Percentiles rank a stretch among this genome's conserved stretches.
Conservation (phyloP, 2,888 invertebrate genomes). For the Nipponacmea schrenckii region DNA sequence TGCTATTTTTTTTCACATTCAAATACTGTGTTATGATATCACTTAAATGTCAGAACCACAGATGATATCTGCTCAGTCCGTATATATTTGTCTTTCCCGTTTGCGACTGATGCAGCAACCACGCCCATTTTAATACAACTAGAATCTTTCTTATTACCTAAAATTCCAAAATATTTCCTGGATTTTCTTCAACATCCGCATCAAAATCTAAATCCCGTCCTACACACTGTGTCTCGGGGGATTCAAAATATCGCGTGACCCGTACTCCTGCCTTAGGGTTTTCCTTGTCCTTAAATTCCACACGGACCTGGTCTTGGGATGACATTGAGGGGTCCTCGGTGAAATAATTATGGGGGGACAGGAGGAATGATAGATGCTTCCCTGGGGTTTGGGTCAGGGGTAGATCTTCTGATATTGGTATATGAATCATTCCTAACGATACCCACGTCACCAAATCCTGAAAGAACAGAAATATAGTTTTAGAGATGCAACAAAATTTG, state of each 20-base stretch:
- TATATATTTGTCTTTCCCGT: too few relatives aligned
- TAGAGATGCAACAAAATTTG: too few relatives aligned
- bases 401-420: constrained; percentile 17
- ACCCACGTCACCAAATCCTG: constrained; percentile 5
- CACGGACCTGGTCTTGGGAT: not conserved
- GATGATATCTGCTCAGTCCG: too few relatives aligned
- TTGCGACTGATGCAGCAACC: too few relatives aligned
- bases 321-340: not conserved
- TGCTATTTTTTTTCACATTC: too few relatives aligned
- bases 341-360: not conserved
- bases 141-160: not conserved
- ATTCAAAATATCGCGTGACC: not conserved
- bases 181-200: not conserved
- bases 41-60: too few relatives aligned
- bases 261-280: not conserved
- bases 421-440: constrained; percentile 7
- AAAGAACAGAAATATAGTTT: too few relatives aligned
- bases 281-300: not conserved
- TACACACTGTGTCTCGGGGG: not conserved
- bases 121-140: too few relatives aligned
- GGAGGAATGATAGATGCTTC: not conserved
- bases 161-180: not conserved
- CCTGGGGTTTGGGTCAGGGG: not conserved
- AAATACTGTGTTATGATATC: too few relatives aligned
- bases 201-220: not conserved